Conservation (phyloP, 2,888 invertebrate genomes). For the Callosobruchus maculatus region DNA sequence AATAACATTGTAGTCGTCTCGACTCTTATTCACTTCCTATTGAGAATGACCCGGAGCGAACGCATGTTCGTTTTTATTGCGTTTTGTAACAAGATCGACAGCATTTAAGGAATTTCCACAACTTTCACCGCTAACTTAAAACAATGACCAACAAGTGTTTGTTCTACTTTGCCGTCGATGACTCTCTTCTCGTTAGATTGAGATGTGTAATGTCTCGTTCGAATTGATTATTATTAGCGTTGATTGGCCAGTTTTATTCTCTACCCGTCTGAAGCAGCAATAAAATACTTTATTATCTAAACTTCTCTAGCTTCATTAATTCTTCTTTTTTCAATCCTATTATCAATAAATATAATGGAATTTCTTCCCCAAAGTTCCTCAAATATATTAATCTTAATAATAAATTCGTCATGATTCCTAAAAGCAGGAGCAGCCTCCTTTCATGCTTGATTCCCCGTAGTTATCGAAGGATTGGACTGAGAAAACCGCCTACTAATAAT, state of each 20-base stretch:
- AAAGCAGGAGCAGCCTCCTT: constrained; percentile 59
- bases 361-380: neutral
- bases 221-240: neutral
- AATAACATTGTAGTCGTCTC: neutral
- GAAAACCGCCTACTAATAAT: constrained; percentile 55
- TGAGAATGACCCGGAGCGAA: neutral
- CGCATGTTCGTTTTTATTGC: constrained; percentile 3
- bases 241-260: constrained; percentile 21
- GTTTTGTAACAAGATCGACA: constrained; percentile 14
- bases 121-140: constrained; percentile 11
- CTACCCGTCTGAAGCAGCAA: constrained; percentile 53
- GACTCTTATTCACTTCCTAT: neutral
- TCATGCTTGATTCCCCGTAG: constrained; percentile 59
- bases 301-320: constrained; percentile 57
- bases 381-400: constrained; percentile 16
- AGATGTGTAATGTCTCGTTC: neutral
- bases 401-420: constrained; percentile 47
- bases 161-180: constrained; percentile 15
- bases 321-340: constrained; percentile 51
- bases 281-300: constrained; percentile 62
- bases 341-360: constrained; percentile 43
- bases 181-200: constrained; percentile 8
- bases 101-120: constrained; percentile 15
- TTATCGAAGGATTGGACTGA: constrained; percentile 59
- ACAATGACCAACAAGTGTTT: constrained; percentile 6